Percentiles rank a stretch among this genome's conserved stretches.
Evolutionary conservation across 1,140 invertebrate species (phyloP).

Genomic region (Drosophila azteca): DNA sequence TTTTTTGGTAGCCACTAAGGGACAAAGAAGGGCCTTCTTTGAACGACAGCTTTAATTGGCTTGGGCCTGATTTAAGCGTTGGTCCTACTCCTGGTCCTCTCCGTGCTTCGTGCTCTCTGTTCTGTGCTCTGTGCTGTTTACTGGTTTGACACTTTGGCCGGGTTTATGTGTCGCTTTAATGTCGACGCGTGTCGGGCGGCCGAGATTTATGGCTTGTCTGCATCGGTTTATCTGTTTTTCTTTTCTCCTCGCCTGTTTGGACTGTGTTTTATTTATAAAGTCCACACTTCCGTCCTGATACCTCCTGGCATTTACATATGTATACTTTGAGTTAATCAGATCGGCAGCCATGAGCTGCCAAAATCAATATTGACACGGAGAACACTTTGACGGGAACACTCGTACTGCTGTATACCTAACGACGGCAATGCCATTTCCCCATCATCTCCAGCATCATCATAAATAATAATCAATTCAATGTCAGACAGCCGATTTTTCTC

Average conservation of each 20-base stretch:
- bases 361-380: constrained; percentile 41
- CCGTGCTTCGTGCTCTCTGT: constrained; percentile 5
- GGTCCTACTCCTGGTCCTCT: constrained; percentile 9
- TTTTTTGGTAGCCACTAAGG: constrained; percentile 17
- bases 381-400: constrained; percentile 7
- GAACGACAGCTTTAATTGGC: constrained; percentile 44
- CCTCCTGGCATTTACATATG: constrained; percentile 36
- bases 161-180: constrained; percentile 61
- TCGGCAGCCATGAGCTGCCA: constrained; percentile 20
- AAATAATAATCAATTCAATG: constrained; percentile 37
- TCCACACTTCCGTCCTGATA: background rate
- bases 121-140: constrained; percentile 20
- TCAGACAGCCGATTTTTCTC: constrained; percentile 11
- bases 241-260: constrained; percentile 4
- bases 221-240: constrained; percentile 32
- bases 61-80: constrained; percentile 20
- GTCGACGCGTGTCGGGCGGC: constrained; percentile 53
- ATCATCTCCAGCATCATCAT: constrained; percentile 21
- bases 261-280: constrained; percentile 17
- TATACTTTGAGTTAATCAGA: constrained; percentile 14
- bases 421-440: background rate
- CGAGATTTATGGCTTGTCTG: constrained; percentile 50
- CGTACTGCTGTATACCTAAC: constrained; percentile 2
- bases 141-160: constrained; percentile 24
- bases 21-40: constrained; percentile 30